Evolutionary conservation across 1,140 invertebrate genomes (phyloP).

Genomic region (Lordiphosa mommai): DNA sequence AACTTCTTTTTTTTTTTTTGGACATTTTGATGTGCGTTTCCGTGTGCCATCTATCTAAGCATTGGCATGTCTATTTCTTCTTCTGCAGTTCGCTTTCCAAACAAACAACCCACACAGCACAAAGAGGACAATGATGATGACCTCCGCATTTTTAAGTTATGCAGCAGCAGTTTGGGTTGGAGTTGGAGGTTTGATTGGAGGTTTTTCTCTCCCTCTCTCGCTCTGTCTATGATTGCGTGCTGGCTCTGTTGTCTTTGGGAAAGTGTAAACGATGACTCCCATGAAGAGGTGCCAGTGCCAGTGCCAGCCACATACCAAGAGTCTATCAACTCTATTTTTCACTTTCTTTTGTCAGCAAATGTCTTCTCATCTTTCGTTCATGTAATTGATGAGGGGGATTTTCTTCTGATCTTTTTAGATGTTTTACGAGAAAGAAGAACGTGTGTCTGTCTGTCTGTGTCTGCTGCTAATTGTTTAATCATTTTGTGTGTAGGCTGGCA

Average conservation of each 20-base stretch:
- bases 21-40: conserved; percentile 70
- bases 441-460: conserved; percentile 27
- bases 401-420: conserved; percentile 31
- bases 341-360: conserved; percentile 55
- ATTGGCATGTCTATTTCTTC: conserved; percentile 35
- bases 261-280: conserved; percentile 69
- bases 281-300: conserved; percentile 39
- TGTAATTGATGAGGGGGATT: conserved; percentile 61
- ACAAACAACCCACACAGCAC: conserved; percentile 60
- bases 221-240: conserved; percentile 53
- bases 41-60: conserved; percentile 67
- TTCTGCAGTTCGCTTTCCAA: conserved; percentile 47
- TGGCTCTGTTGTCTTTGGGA: conserved; percentile 49
- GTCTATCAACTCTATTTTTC: conserved; percentile 52
- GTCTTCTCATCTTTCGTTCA: conserved; percentile 1
- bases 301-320: not conserved
- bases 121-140: conserved; percentile 43
- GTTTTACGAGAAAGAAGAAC: conserved; percentile 26
- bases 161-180: conserved; percentile 23
- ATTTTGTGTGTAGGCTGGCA: conserved; percentile 48
- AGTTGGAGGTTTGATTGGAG: conserved; percentile 60
- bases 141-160: conserved; percentile 71
- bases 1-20: conserved; percentile 60
- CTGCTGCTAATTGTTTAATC: conserved; percentile 65
- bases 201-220: conserved; percentile 47